These are phyloP conservation scores for Deilephila porcellus DNA, from an alignment of 2,888 invertebrate species.

Conservation along the genomic window DNA sequence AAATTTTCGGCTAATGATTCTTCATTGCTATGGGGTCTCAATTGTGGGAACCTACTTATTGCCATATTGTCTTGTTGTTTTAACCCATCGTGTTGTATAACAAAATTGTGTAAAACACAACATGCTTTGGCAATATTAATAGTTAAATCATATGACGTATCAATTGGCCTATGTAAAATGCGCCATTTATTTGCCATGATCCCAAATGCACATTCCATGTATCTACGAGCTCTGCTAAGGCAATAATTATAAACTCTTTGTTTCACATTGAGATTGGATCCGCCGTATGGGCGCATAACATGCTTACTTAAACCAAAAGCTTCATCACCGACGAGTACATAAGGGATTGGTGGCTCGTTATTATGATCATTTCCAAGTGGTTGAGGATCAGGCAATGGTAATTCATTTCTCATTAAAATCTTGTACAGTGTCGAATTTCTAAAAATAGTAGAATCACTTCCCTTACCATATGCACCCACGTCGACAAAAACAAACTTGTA, in stretches of 20 bases:
- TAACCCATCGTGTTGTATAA: slow-evolving; percentile 19
- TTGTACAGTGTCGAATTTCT: slow-evolving; percentile 43
- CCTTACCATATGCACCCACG: slow-evolving; percentile 40
- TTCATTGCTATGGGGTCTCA: slow-evolving; percentile 33
- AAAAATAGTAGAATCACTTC: slow-evolving; percentile 43
- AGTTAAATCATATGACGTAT: slow-evolving; percentile 34
- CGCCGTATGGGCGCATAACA: slow-evolving; percentile 39
- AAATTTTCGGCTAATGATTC: slow-evolving; percentile 41
- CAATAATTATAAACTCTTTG: too few species aligned
- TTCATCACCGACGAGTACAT: slow-evolving; percentile 40
- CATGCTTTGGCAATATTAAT: slow-evolving; percentile 31
- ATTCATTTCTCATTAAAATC: slow-evolving; percentile 38
- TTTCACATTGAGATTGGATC: slow-evolving; percentile 33
- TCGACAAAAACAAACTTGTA: slow-evolving; percentile 37
- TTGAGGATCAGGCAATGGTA: slow-evolving; percentile 33
- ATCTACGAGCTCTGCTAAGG: too few species aligned
- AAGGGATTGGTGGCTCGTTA: slow-evolving; percentile 32
- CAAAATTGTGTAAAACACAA: slow-evolving; percentile 30
- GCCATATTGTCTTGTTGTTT: background rate
- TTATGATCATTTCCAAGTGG: slow-evolving; percentile 33
- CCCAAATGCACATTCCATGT: too few species aligned
- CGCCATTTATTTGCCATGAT: too few species aligned
- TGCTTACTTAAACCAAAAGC: slow-evolving; percentile 38
- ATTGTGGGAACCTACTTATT: background rate
- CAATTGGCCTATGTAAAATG: too few species aligned